phyloP scores from a whole-genome alignment of 2,113 vertebrate species.

The Conger conger region DNA sequence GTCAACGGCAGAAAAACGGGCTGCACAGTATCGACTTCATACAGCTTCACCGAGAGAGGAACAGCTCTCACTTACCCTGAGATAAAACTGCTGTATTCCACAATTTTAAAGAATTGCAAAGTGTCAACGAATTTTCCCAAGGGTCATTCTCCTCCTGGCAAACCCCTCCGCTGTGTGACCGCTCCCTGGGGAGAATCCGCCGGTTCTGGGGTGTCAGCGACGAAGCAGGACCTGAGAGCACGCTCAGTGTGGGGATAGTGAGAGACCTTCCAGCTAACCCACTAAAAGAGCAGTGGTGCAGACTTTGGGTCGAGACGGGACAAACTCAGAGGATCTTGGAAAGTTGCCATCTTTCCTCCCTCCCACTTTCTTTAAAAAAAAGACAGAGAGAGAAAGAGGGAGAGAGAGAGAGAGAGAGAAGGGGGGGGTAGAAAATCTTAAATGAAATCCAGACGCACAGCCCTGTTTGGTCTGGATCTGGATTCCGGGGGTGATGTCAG shows the following conservation, averaged over 20 bases:
- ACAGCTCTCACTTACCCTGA: constrained; percentile 60
- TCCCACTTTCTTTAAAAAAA: constrained; percentile 60
- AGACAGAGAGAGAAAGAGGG: constrained; percentile 30
- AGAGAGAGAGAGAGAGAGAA: constrained; percentile 30
- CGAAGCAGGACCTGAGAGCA: constrained; percentile 30
- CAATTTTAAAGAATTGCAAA: constrained; percentile 50
- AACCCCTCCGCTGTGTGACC: constrained; percentile 43
- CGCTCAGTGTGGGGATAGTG: constrained; percentile 34
- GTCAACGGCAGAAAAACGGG: neutral
- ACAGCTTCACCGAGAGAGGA: no score
- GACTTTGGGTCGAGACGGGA: constrained; percentile 60
- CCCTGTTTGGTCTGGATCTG: constrained; percentile 67
- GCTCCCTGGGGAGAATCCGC: constrained; percentile 48
- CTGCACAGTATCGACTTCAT: neutral
- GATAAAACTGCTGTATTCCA: constrained; percentile 58
- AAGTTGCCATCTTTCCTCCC: constrained; percentile 56
- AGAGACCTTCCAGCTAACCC: constrained; percentile 53
- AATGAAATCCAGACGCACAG: constrained; percentile 70
- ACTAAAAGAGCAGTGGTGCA: constrained; percentile 64
- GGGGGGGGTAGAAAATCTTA: constrained; percentile 32
- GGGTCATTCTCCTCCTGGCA: constrained; percentile 66
- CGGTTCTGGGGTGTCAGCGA: constrained; percentile 22
- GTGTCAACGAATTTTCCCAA: constrained; percentile 47
- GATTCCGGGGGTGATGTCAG: constrained; percentile 63
- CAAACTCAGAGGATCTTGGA: constrained; percentile 66